phyloP scores from a whole-genome alignment of 92 coral and sea anemone species.

The Desmophyllum pertusum region DNA sequence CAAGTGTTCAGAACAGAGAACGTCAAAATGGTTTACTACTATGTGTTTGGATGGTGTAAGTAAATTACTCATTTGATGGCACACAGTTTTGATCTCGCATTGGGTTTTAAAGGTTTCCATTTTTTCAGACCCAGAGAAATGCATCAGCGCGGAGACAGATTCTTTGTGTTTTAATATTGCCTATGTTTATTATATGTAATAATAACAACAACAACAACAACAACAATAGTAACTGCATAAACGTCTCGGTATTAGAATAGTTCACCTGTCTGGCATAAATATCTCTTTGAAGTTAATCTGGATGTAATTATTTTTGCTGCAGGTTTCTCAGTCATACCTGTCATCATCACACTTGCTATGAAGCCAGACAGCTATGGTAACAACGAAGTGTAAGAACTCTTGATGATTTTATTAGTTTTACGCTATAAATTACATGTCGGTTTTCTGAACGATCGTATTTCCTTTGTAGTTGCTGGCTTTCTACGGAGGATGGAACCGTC shows the following conservation, averaged over 20 bases:
- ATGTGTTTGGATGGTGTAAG: constrained; percentile 92
- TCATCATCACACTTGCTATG: constrained; percentile 49
- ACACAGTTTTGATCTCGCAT: neutral
- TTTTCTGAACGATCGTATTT: neutral
- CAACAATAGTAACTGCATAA: no score
- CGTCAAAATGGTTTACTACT: constrained; percentile 67
- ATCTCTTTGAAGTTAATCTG: neutral
- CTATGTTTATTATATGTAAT: neutral
- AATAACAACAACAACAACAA: no score
- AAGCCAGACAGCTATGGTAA: constrained; percentile 65
- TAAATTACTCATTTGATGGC: neutral
- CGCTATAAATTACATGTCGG: neutral
- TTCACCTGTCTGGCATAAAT: no score
- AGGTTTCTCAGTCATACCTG: constrained; percentile 65
- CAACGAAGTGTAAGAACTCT: constrained; percentile 53
- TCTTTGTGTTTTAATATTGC: no score
- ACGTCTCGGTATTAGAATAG: no score
- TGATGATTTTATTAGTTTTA: neutral
- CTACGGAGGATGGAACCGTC: constrained; percentile 68
- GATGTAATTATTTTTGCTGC: neutral
- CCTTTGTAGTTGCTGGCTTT: constrained; percentile 84
- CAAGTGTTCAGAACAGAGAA: constrained; percentile 82
- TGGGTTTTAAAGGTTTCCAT: no score
- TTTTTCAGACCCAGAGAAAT: no score
- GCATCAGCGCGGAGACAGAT: no score